Evolutionary conservation across 2,113 vertebrate species (phyloP), one percentile per base, ranked within the genome.

Genomic region (Lutjanus erythropterus): DNA sequence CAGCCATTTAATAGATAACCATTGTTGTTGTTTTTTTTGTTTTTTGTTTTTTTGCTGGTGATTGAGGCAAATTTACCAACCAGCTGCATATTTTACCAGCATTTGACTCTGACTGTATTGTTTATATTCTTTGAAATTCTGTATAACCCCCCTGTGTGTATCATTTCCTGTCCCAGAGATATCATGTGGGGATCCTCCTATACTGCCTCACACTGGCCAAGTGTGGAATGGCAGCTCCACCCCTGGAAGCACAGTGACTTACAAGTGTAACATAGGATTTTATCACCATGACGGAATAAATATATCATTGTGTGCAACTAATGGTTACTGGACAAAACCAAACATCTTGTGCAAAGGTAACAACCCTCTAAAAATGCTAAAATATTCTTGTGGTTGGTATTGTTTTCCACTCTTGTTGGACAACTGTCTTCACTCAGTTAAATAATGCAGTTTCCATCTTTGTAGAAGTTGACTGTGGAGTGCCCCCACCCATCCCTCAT

Each of bases 311-410:
- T 97, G 96, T 53, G 94, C 83, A 58, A 6, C 33, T 25, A 80
- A 93, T 49, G 94, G 90, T 77, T 86, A 86, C 2, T 97, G 96
- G 96, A 95, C 95, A 71, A 72, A 84, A 71, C 72, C 91, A 14
- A 80, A 90, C 76, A 42, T 92, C 66, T 76, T 81, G 14, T 97
- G 95, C 72, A 91, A 90, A 96, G 95, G 95, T 97, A 94, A 79
- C 59, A 23, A 18, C n/a, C 35, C 23, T 6, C 16, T 25, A 4
- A 41, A 42, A 23, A 19, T 14, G 18, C 49, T n/a, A n/a, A n/a
- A n/a, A n/a, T n/a, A n/a, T n/a, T n/a, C n/a, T n/a, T 68, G 44
- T 50, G 15, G n/a, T 42, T 42, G 55, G 15, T 46, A 27, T 23
- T 55, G 2, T 71, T 50, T 66, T 16, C 47, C 33, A 27, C 21